phyloP scores from a whole-genome alignment of 1,140 invertebrate genomes.

The roundworm (Caenorhabditis elegans) region WBcel235 BX284605.5:11206501-11207000 shows the following conservation, averaged over 20 bases:
- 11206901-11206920: too few species aligned
- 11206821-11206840: too few species aligned
- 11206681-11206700: background rate
- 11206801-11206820: background rate
- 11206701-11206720: background rate
- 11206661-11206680: background rate
- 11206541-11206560: conserved; percentile 16
- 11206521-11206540: conserved; percentile 19
- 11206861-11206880: too few species aligned
- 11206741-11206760: background rate
- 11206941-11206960: background rate
- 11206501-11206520: background rate
- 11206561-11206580: conserved; percentile 6
- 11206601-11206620: conserved; percentile 11
- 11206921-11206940: too few species aligned
- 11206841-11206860: too few species aligned
- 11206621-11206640: conserved; percentile 4
- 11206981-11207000: background rate
- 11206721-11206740: background rate
- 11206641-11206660: background rate
- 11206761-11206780: background rate
- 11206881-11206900: too few species aligned
- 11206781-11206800: background rate
- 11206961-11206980: background rate
- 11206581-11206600: conserved; percentile 31